phyloP scores from a whole-genome alignment of 2,888 invertebrate genomes.

The Melolontha melolontha region DNA sequence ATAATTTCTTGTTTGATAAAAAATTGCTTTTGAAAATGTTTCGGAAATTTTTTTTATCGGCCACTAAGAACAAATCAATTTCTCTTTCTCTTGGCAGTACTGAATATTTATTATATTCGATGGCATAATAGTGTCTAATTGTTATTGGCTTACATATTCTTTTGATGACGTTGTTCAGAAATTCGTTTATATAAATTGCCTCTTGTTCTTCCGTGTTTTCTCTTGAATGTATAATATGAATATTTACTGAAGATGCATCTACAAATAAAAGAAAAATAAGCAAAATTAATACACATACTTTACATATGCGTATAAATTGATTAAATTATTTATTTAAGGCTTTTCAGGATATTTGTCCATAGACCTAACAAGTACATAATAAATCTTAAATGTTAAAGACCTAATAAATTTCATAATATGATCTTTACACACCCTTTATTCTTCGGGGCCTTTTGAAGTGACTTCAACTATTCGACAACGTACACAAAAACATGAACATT shows the following conservation, averaged over 20 bases:
- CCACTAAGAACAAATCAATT: slow-evolving; percentile 7
- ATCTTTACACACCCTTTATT: too few relatives aligned
- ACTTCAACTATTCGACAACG: too few relatives aligned
- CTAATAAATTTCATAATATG: too few relatives aligned
- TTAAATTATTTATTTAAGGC: too few relatives aligned
- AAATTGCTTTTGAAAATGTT: slow-evolving; percentile 19
- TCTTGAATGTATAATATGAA: slow-evolving; percentile 9
- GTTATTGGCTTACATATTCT: slow-evolving; percentile 12
- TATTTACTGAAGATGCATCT: slow-evolving; percentile 14
- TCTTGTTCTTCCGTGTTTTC: too few relatives aligned
- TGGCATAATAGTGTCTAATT: not conserved
- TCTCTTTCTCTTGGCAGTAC: not conserved
- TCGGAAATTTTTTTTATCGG: slow-evolving; percentile 1
- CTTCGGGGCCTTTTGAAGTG: too few relatives aligned
- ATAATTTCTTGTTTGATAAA: slow-evolving; percentile 9
- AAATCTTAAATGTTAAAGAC: too few relatives aligned
- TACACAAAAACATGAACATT: too few relatives aligned
- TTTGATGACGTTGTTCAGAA: not conserved
- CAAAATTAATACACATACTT: too few relatives aligned
- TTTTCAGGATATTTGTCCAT: too few relatives aligned
- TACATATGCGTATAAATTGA: too few relatives aligned
- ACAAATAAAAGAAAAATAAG: slow-evolving; percentile 2
- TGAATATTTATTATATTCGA: not conserved
- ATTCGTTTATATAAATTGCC: not conserved
- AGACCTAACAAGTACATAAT: too few relatives aligned